Evolutionary conservation across 1,140 invertebrate species (phyloP).

Genomic region (Zaprionus tsacasi): DNA sequence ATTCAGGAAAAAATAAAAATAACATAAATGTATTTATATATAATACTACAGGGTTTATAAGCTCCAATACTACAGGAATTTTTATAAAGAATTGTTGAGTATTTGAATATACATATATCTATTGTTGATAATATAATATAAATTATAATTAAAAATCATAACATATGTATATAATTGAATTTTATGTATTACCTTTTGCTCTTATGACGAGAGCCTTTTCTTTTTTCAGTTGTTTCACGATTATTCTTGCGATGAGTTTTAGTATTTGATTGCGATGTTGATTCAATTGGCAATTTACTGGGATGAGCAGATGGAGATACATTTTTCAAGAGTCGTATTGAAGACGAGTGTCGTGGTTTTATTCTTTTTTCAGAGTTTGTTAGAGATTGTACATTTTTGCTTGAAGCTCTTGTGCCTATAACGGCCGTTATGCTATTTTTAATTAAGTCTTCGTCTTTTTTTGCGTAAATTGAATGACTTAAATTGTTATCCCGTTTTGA

Average conservation of each 20-base stretch:
- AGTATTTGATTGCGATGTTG: conserved; percentile 25
- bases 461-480: conserved; percentile 43
- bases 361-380: conserved; percentile 52
- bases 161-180: neutral
- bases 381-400: conserved; percentile 45
- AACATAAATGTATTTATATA: too few species aligned
- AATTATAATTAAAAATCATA: too few species aligned
- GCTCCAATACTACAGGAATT: too few species aligned
- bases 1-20: too few species aligned
- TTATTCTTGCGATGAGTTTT: conserved; percentile 57
- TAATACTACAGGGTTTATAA: too few species aligned
- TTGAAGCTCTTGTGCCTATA: conserved; percentile 39
- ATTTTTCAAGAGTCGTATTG: conserved; percentile 61
- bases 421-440: conserved; percentile 26
- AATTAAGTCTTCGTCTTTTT: conserved; percentile 42
- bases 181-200: conserved; percentile 72
- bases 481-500: conserved; percentile 69
- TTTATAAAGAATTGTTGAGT: too few species aligned
- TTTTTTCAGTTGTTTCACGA: conserved; percentile 43
- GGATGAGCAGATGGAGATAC: conserved; percentile 49
- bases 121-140: too few species aligned
- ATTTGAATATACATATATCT: too few species aligned
- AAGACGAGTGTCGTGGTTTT: conserved; percentile 53
- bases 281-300: conserved; percentile 49
- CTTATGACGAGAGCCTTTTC: conserved; percentile 63